Base-by-base conservation (phyloP, 2,113 vertebrate species). In the Serinus canaria region DNA sequence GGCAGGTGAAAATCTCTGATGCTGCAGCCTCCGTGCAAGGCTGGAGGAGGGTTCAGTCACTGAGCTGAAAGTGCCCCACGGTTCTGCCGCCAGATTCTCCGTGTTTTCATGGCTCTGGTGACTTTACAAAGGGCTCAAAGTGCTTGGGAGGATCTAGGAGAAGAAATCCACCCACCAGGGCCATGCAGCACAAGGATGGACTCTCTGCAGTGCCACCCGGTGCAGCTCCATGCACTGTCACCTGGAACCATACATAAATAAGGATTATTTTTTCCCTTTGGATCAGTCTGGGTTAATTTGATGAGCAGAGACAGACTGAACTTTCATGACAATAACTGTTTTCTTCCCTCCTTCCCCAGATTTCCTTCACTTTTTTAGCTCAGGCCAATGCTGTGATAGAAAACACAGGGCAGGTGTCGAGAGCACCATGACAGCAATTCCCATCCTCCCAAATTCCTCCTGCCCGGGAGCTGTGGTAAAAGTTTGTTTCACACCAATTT, bases 41-140 rank as follows among this genome's bases (percentile, higher is more conserved):
- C 24, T 81, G 55, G 46, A 25, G 70, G 18, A 66, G 52, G 13
- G 43, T 10, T 13, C 43, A 35, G 75, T 7, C 19, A 41, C 22
- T 0, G 1, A 72, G 66, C 37, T 0, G 3, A 70, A 52, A 52
- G 30, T 0, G 0, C 30, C 25, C 25, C 10, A 11, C 0, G 0
- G 28, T 76, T 24, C 73, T 69, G 35, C 55, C 6, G 6, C 35
- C 66, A 46, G 19, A 21, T 62, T 73, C 33, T 50, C 35, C 2
- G 0, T 0, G 0, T 18, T 31, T 77, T 20, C 35, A 7, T 0
- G 0, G 23, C 21, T 10, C 86, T 44, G 56, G 23, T 41, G 56
- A 24, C 39, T 67, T 41, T 46, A 41, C 25, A 20, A n/a, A n/a
- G 37, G 25, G 13, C 67, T 18, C 1, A 4, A 23, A 81, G 28